Base-by-base conservation (phyloP, 1,140 invertebrate species). In the Zaprionus inermis region DNA sequence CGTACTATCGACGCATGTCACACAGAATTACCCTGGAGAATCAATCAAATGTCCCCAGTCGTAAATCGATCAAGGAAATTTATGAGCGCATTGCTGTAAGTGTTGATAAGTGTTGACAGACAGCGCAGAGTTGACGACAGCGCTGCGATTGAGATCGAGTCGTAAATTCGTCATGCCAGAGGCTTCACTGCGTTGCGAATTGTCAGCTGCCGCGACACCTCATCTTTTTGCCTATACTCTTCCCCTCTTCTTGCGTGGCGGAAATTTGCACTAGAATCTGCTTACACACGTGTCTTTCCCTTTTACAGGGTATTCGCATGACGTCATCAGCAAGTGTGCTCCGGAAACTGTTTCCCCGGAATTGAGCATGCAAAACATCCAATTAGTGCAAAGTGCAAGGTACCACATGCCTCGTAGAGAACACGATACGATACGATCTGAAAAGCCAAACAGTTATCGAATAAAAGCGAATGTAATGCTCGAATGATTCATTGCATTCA, bases 321-420 rank as follows among this genome's bases (percentile, higher is more conserved):
- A 16, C 6, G n/a, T 7, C 38, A 41, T 14, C 11, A 16, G 36
- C 22, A 41, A 41, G 12, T n/a, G 0, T 20, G 49, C 3, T 52
- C 52, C 12, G 36, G 12, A 59, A 71, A 71, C 64, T 58, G 32
- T 14, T 79, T 79, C 59, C 32, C 30, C 54, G 20, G 63, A 61
- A 77, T 70, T 44, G 41, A 5, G 18, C 76, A 56, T 83, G 72
- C 59, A 76, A 76, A 77, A 16, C 2, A 41, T 72, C 65, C 80
- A 84, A 84, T 79, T 78, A 77, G 64, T 55, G 65, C 64, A 86
- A 89, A 77, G 79, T 83, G 83, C 76, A 78, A 57, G 76, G 79
- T 82, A 84, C 89, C 83, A 86, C 83, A 82, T 81, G 79, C 36
- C 61, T 60, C 51, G 55, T 68, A 54, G 32, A 59, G 20, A 59